A percentile compares a stretch with the other conserved stretches of the same genome.
phyloP scores from a whole-genome alignment of 2,888 invertebrate genomes.

The Hirtodrosophila confusa region DNA sequence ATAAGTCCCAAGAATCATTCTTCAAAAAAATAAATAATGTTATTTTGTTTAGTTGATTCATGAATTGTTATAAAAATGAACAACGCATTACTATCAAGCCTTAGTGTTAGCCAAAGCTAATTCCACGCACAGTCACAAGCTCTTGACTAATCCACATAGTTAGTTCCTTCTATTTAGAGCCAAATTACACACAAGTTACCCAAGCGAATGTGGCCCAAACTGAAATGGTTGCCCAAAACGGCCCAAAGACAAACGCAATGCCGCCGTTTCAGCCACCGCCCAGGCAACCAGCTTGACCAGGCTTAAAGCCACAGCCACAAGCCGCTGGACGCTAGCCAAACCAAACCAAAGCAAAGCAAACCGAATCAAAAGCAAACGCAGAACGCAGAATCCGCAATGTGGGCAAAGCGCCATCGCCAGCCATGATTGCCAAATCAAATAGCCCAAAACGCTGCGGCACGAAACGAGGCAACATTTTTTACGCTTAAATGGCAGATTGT shows the following conservation, averaged over 20 bases:
- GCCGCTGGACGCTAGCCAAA: conserved; percentile 15
- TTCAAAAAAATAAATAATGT: too few species aligned
- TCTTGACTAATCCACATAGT: conserved; percentile 55
- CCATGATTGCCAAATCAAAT: conserved; percentile 79
- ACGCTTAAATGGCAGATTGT: conserved; percentile 80
- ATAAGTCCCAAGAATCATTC: too few species aligned
- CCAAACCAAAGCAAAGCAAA: conserved; percentile 30
- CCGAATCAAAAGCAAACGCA: conserved; percentile 38
- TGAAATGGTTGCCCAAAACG: conserved; percentile 62
- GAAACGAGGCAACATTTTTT: conserved; percentile 81
- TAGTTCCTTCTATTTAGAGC: conserved; percentile 29
- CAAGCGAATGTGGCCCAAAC: conserved; percentile 34
- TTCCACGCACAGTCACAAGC: conserved; percentile 14
- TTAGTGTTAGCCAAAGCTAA: not conserved
- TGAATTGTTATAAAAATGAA: not conserved
- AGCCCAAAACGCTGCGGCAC: conserved; percentile 77
- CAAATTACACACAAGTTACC: conserved; percentile 43
- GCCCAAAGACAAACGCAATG: conserved; percentile 70
- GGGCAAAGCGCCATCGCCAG: conserved; percentile 62
- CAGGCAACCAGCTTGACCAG: conserved; percentile 28
- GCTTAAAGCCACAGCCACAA: not conserved
- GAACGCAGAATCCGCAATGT: conserved; percentile 62
- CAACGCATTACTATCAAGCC: not conserved
- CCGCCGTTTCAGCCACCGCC: conserved; percentile 56
- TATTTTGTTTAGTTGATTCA: too few species aligned